Base-by-base conservation (phyloP, 2,113 vertebrate genomes). In the Mustela lutreola region DNA sequence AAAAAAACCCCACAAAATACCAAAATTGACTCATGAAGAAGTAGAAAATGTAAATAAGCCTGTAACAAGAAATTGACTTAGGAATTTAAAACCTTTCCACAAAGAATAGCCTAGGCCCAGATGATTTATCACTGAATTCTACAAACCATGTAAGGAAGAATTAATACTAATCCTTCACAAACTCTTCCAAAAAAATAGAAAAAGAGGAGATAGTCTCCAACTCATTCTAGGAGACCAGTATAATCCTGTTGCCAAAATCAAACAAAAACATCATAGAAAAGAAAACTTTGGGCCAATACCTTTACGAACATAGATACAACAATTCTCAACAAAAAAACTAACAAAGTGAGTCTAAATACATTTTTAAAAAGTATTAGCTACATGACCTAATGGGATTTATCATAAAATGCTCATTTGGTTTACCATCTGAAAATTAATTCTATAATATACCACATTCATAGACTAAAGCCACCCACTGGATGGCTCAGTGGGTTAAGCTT, bases 1-100 rank as follows among this genome's bases (percentile, higher is more conserved):
- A 86, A 10, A 75, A 75, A 75, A 79, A 50, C 9, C 10, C 24
- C 39, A 90, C 26, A 81, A 70, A 67, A 48, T 78, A 45, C 58
- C 24, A 45, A 89, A 96, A 90, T 8, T 76, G 65, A 85, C 28
- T 73, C 18, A 73, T 76, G 16, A 96, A 89, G 65, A 97, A 97
- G 42, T 28, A 65, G 71, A 89, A 88, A 67, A 42, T 79, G 48
- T 91, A 80, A 78, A 84, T 39, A 92, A 39, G 28, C 36, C 19
- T 92, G 50, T 21, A 48, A 39, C 2, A 75, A 89, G 36, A 8
- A 26, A 60, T 39, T 92, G 31, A 53, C 26, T 89, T 39, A 65
- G 50, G n/a, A 31, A 78, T 88, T 88, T 84, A 4, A 78, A 92
- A 89, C 58, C 24, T 79, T 84, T 33, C 16, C 19, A 50, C 18